Base-by-base conservation (phyloP, 2,888 invertebrate genomes). In the Diarsia dahlii region DNA sequence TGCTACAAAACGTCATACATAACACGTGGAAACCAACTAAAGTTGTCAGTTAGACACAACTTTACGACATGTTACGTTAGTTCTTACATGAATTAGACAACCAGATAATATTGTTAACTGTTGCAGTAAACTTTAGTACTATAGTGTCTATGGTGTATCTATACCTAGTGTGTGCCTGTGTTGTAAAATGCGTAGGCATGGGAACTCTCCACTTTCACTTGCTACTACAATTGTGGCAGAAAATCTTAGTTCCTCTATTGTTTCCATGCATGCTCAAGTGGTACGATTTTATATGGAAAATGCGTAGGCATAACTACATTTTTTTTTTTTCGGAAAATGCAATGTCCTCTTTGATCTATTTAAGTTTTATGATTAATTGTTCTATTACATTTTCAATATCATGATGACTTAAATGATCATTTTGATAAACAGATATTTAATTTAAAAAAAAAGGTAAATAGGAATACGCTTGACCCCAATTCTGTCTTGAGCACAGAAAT, bases 131-230 rank as follows among this genome's bases (percentile, higher is more conserved):
- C 64, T 34, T 67, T n/a, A 45, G 58, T 74, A 23, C 52, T 65
- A 9, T 13, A 50, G 58, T 58, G 23, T 71, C 50, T 50, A n/a
- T n/a, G 52, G 39, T n/a, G 20, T 23, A 3, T 12, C 15, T 15
- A n/a, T 20, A 34, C 34, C 34, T 34, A 60, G 20, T 76, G 23
- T 39, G 52, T n/a, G 34, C 6, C 48, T 58, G 52, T 60, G 54
- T 69, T 50, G 54, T 52, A 65, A 50, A 71, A 56, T 65, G 77
- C 34, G 48, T 79, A 76, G 62, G 58, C 80, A 84, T 86, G 82
- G 86, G 84, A 86, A 84, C 64, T 66, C 1, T 48, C 12, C 46
- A 76, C 84, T 86, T 81, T 86, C 87, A 77, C 84, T 74, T 28
- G 23, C 1, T 52, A 50, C 39, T 15, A 66, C 77, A 72, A 82